Evolutionary conservation across 2,797 vertebrate species (phyloP).

Genomic region (Arnoldichthys spilopterus): DNA sequence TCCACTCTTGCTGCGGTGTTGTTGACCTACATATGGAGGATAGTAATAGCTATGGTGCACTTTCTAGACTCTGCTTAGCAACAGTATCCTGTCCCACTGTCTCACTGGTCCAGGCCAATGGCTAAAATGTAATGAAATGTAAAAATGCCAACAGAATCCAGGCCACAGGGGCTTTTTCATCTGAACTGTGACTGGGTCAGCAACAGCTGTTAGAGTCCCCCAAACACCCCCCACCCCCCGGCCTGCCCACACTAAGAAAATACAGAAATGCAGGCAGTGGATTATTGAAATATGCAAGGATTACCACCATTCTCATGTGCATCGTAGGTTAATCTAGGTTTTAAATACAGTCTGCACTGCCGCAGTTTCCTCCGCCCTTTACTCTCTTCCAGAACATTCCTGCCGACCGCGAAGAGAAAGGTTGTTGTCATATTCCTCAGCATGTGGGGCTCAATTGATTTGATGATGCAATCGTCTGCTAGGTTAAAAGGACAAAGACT

Average conservation of each 20-base stretch:
- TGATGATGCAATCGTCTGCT: slow-evolving; percentile 13
- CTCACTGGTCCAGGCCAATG: background rate
- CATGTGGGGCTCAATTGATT: background rate
- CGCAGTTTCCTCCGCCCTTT: background rate
- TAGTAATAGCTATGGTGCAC: background rate
- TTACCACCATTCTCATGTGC: background rate
- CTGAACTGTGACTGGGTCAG: background rate
- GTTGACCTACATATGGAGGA: slow-evolving; percentile 5
- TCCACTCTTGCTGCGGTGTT: background rate
- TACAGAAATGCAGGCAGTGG: background rate
- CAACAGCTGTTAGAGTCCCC: background rate
- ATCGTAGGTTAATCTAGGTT: background rate
- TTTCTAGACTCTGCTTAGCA: slow-evolving; percentile 1
- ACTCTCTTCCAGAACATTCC: slow-evolving; percentile 2
- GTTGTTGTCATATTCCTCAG: background rate
- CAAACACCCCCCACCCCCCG: background rate
- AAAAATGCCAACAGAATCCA: background rate
- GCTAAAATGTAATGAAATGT: background rate
- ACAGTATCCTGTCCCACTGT: background rate
- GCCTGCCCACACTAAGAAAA: background rate
- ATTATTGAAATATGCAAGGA: background rate
- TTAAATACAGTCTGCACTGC: background rate
- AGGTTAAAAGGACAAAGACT: slow-evolving; percentile 4
- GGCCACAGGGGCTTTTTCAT: background rate
- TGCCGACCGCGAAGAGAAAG: background rate